A percentile compares a stretch with the other conserved stretches of the same genome.
Evolutionary conservation across 2,888 invertebrate species (phyloP).

Genomic region (Drosophila subquinaria): DNA sequence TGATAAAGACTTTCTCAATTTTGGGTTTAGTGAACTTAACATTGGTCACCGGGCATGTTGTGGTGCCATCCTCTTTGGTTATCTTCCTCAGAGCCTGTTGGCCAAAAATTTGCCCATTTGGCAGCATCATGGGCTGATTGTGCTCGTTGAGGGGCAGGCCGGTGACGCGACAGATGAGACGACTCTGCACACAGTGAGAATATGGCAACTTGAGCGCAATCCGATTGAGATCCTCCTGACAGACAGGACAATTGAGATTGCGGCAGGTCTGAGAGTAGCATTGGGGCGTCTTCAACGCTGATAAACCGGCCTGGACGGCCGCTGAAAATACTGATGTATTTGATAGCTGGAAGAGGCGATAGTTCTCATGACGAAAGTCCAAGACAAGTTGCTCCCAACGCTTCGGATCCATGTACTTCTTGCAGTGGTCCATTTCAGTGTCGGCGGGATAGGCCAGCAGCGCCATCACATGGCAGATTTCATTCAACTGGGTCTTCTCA

Average conservation of each 20-base stretch:
- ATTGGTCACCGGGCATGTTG: constrained; percentile 97
- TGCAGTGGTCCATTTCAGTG: constrained; percentile 90
- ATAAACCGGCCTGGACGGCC: constrained; percentile 92
- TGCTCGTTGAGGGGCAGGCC: constrained; percentile 97
- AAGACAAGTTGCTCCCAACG: constrained; percentile 94
- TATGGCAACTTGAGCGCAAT: constrained; percentile 95
- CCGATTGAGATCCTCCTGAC: constrained; percentile 93
- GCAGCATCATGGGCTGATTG: constrained; percentile 99
- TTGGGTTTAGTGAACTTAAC: constrained; percentile 95
- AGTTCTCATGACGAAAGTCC: constrained; percentile 97
- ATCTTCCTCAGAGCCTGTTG: constrained; percentile 96
- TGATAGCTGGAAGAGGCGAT: constrained; percentile 96
- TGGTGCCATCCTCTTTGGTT: constrained; percentile 96
- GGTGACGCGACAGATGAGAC: constrained; percentile 96
- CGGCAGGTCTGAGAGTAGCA: constrained; percentile 90
- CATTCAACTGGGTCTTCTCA: constrained; percentile 94
- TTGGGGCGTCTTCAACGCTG: constrained; percentile 97
- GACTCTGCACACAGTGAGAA: constrained; percentile 98
- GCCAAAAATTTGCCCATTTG: constrained; percentile 98
- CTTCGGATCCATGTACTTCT: constrained; percentile 88
- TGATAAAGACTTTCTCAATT: constrained; percentile 98
- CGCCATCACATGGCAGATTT: constrained; percentile 98
- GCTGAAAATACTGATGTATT: constrained; percentile 96
- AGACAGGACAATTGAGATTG: constrained; percentile 96
- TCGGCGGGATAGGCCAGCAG: constrained; percentile 96